Percentiles rank a stretch among this genome's conserved stretches.
phyloP scores from a whole-genome alignment of 2,797 vertebrate species.

The Taeniopygia guttata region DNA sequence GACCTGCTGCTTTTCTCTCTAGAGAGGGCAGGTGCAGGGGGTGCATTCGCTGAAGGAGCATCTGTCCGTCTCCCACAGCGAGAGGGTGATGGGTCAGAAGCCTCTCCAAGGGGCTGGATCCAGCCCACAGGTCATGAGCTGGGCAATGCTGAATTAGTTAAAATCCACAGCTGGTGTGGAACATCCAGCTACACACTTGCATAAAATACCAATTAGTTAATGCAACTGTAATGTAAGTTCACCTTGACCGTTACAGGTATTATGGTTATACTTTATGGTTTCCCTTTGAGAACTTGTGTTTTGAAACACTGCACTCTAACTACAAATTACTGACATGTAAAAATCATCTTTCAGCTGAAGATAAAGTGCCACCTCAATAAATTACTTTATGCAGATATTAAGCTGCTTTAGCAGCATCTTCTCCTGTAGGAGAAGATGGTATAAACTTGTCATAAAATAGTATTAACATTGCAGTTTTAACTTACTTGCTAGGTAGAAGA shows the following conservation, averaged over 20 bases:
- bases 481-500: background rate
- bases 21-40: slow-evolving; percentile 10
- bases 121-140: background rate
- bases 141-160: background rate
- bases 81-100: background rate
- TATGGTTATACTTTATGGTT: background rate
- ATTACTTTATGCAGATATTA: background rate
- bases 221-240: background rate
- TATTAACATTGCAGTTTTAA: background rate
- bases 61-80: background rate
- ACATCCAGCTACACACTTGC: background rate
- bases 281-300: background rate
- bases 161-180: background rate
- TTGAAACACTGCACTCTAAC: background rate
- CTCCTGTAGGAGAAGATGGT: background rate
- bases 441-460: background rate
- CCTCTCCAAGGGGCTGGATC: background rate
- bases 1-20: background rate
- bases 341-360: background rate
- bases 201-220: background rate
- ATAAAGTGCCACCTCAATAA: background rate
- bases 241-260: background rate
- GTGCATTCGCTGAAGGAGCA: background rate
- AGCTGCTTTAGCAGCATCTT: background rate
- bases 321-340: background rate